phyloP scores from a whole-genome alignment of 2,797 vertebrate genomes.

The Salmo trutta region DNA sequence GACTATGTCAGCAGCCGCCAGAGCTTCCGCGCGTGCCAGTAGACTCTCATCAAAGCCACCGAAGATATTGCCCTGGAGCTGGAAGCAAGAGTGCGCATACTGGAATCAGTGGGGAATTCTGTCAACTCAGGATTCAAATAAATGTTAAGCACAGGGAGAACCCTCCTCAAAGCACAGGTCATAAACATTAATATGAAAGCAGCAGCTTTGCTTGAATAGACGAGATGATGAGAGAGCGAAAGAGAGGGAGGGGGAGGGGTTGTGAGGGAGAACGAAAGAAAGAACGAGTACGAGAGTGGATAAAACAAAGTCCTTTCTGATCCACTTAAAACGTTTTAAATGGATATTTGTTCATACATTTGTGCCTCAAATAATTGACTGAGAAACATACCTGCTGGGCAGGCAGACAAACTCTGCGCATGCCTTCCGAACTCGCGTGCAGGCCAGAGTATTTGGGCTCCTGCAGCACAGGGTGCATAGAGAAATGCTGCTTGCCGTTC shows the following conservation, averaged over 20 bases:
- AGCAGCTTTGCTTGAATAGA: constrained; percentile 83
- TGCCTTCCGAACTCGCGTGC: constrained; percentile 86
- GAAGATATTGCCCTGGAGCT: constrained; percentile 98
- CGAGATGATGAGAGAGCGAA: constrained; percentile 68
- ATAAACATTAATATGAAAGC: constrained; percentile 97
- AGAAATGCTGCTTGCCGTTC: constrained; percentile 94
- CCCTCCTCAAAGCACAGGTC: constrained; percentile 91
- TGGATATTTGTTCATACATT: constrained; percentile 29
- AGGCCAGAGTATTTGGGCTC: constrained; percentile 88
- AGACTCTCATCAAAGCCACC: constrained; percentile 96
- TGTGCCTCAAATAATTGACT: constrained; percentile 10
- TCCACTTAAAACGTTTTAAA: constrained; percentile 68
- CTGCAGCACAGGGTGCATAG: constrained; percentile 87
- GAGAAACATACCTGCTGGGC: constrained; percentile 90
- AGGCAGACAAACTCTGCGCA: constrained; percentile 92
- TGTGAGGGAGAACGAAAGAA: constrained; percentile 42
- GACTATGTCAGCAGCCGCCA: constrained; percentile 92
- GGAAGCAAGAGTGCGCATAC: constrained; percentile 85
- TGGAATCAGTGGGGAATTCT: constrained; percentile 93
- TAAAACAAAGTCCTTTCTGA: constrained; percentile 73
- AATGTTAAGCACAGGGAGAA: constrained; percentile 80
- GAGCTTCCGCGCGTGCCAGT: constrained; percentile 94
- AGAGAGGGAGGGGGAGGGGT: constrained; percentile 10
- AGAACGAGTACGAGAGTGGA: constrained; percentile 10
- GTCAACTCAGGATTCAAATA: constrained; percentile 89